Conservation (phyloP, 64 coral and sea anemone species). For the Stichodactyla mertensii region DNA sequence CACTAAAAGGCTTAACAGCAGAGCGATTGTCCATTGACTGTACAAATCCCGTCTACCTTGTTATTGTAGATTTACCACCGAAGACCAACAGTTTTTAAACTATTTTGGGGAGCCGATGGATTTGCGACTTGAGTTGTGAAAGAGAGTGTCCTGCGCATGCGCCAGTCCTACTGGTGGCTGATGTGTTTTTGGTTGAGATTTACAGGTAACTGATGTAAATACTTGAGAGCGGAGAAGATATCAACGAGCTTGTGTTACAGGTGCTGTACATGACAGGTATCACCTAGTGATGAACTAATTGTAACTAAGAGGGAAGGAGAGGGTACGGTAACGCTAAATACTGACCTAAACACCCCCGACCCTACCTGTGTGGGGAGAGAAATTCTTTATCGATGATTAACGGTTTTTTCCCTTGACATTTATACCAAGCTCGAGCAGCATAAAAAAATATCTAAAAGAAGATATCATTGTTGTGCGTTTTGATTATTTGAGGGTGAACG, state of each 20-base stretch:
- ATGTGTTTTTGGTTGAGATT: background rate
- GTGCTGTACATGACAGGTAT: background rate
- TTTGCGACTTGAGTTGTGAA: background rate
- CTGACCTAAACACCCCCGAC: too few relatives aligned
- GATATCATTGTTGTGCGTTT: too few relatives aligned
- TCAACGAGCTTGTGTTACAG: too few relatives aligned
- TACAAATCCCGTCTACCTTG: background rate
- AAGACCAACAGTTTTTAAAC: too few relatives aligned
- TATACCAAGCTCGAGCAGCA: too few relatives aligned
- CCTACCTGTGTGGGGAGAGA: too few relatives aligned
- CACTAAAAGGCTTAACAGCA: background rate
- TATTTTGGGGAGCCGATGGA: background rate
- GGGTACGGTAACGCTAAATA: background rate
- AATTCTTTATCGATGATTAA: too few relatives aligned
- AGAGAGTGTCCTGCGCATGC: conserved; percentile 3
- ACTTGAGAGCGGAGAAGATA: background rate
- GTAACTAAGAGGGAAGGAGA: background rate
- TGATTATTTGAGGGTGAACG: too few relatives aligned
- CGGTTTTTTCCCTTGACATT: too few relatives aligned
- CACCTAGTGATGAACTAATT: background rate
- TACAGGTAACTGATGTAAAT: background rate
- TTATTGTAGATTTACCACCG: too few relatives aligned
- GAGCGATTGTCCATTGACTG: background rate
- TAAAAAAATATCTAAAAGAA: too few relatives aligned
- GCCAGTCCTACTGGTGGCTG: background rate